Conservation (phyloP, 2,113 vertebrate genomes). For the Pungitius pungitius region DNA sequence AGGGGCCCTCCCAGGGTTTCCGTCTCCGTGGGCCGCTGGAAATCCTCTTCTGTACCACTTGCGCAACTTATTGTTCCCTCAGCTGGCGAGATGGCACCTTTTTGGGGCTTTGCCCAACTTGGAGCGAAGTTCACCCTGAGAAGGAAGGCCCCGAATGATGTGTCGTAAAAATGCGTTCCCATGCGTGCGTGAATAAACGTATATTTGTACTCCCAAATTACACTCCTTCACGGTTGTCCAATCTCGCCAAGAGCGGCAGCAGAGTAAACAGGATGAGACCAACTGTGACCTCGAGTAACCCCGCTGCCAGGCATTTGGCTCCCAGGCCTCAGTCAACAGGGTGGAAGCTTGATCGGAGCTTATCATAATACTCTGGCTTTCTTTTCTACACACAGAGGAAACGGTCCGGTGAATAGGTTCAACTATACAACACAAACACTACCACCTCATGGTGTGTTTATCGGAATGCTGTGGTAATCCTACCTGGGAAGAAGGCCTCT, state of each 20-base stretch:
- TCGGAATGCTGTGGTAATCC: background rate
- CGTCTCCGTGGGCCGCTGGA: slow-evolving; percentile 47
- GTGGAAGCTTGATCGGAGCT: slow-evolving; percentile 59
- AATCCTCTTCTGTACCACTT: slow-evolving; percentile 57
- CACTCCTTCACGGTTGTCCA: slow-evolving; percentile 42
- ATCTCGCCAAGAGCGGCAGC: slow-evolving; percentile 49
- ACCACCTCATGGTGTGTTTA: slow-evolving; percentile 9
- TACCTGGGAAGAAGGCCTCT: slow-evolving; percentile 10
- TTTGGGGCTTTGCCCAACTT: slow-evolving; percentile 27
- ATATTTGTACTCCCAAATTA: slow-evolving; percentile 48
- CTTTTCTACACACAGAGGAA: slow-evolving; percentile 46
- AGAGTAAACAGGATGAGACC: slow-evolving; percentile 70
- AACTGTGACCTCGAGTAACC: slow-evolving; percentile 51
- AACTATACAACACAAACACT: slow-evolving; percentile 32
- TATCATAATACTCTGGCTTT: slow-evolving; percentile 63
- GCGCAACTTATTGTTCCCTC: slow-evolving; percentile 41
- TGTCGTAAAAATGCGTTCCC: slow-evolving; percentile 51
- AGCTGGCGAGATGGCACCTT: slow-evolving; percentile 27
- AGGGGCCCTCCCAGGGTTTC: slow-evolving; percentile 67
- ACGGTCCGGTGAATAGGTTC: slow-evolving; percentile 27
- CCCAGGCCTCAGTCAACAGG: slow-evolving; percentile 49
- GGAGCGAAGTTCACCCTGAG: slow-evolving; percentile 17
- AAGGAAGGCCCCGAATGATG: slow-evolving; percentile 16
- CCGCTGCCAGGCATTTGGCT: slow-evolving; percentile 53
- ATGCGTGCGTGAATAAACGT: slow-evolving; percentile 48